These are phyloP conservation scores for Lomographa bimaculata DNA, from an alignment of 2,888 invertebrate genomes.

Conservation along the genomic window DNA sequence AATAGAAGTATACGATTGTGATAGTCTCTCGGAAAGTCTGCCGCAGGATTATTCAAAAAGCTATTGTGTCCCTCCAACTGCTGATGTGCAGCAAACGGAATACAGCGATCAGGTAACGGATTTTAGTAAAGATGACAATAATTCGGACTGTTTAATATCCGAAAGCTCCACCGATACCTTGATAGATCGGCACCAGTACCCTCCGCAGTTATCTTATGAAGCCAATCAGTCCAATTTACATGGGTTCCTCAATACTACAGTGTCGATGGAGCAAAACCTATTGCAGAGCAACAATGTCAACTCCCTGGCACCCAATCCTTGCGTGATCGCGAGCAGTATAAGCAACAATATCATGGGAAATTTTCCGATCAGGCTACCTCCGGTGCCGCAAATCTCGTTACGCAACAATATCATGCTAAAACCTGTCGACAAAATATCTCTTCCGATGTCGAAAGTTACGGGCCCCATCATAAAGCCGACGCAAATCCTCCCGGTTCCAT, in stretches of 20 bases:
- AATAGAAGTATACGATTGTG: slow-evolving; percentile 73
- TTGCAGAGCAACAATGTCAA: slow-evolving; percentile 58
- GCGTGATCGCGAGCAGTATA: slow-evolving; percentile 53
- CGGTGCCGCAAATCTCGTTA: slow-evolving; percentile 55
- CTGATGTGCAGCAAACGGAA: slow-evolving; percentile 45
- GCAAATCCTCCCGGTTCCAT: slow-evolving; percentile 71
- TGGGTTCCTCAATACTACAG: slow-evolving; percentile 60
- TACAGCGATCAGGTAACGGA: slow-evolving; percentile 60
- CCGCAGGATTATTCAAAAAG: slow-evolving; percentile 62
- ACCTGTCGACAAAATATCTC: slow-evolving; percentile 65
- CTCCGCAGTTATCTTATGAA: slow-evolving; percentile 57
- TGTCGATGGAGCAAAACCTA: slow-evolving; percentile 60
- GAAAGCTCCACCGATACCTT: slow-evolving; percentile 63
- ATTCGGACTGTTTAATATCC: slow-evolving; percentile 68
- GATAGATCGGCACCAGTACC: slow-evolving; percentile 62
- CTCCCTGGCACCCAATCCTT: slow-evolving; percentile 58
- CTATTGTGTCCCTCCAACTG: slow-evolving; percentile 50
- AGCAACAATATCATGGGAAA: slow-evolving; percentile 71
- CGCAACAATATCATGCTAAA: slow-evolving; percentile 69
- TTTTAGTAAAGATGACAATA: slow-evolving; percentile 68
- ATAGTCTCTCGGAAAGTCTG: slow-evolving; percentile 64
- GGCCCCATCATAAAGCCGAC: slow-evolving; percentile 74
- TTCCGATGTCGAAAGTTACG: slow-evolving; percentile 63
- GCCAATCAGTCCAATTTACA: slow-evolving; percentile 58
- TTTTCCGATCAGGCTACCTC: slow-evolving; percentile 69